Base-by-base conservation (phyloP, 2,113 vertebrate genomes). In the Crotalus horridus region DNA sequence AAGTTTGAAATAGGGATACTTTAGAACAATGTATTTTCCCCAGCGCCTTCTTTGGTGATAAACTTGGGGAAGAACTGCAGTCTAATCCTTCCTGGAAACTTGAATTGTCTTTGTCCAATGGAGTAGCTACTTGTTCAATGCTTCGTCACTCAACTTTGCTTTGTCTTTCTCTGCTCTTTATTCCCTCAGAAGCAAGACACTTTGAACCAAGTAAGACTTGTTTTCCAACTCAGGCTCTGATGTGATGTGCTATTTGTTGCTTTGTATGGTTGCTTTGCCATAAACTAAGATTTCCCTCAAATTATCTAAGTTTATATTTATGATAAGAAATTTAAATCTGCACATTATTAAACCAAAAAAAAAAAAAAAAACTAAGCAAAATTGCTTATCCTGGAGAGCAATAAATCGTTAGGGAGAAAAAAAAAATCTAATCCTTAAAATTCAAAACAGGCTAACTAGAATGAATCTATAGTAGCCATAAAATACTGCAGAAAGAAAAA, bases 151-250 rank as follows among this genome's bases (percentile, higher is more conserved):
- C 48, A 92, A 91, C 88, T 85, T 81, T 93, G 33, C 87, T 92
- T 93, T 91, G 55, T 51, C 74, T 93, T 90, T 91, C 87, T 90
- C 91, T 92, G 43, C 93, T 90, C 56, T 95, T 81, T n/a, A n/a
- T 88, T 90, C n/a, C 87, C 96, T 97, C 97, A 98, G 98, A 98
- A 98, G 97, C 98, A 98, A 97, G 98, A 98, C 94, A 97, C 98
- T 97, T 97, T 98, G 93, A 98, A 97, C 96, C 98, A 98, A 98
- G 98, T 98, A 98, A 98, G 92, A 86, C 81, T 89, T 89, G 54
- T 59, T 92, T 91, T 87, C 87, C 89, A 94, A 95, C 93, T 97
- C 96, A 97, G 94, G 95, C 96, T 90, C 33, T 86, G 55, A 87
- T 97, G 69, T 96, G 86, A 26, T 94, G 69, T 86, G 74, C 89